Conservation (phyloP, 2,113 vertebrate genomes). For the Sula dactylatra region DNA sequence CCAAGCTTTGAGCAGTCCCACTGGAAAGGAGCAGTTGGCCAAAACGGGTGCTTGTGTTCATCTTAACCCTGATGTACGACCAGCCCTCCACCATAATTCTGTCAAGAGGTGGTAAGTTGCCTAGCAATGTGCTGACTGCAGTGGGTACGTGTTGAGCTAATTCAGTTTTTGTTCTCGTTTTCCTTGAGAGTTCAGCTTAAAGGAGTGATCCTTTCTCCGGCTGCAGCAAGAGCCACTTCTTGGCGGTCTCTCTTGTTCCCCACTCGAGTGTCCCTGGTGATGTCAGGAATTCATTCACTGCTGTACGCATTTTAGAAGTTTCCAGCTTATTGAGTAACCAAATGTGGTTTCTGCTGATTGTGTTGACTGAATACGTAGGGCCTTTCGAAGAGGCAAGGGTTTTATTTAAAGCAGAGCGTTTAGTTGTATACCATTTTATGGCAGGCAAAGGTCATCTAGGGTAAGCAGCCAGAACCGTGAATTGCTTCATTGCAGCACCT, state of each 20-base stretch:
- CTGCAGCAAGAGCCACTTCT: slow-evolving; percentile 32
- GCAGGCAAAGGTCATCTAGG: slow-evolving; percentile 29
- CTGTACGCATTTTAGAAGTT: slow-evolving; percentile 38
- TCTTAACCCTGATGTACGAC: slow-evolving; percentile 63
- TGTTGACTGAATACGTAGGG: slow-evolving; percentile 49
- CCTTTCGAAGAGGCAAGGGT: slow-evolving; percentile 20
- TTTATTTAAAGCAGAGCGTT: slow-evolving; percentile 28
- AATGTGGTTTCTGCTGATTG: slow-evolving; percentile 55
- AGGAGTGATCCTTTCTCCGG: slow-evolving; percentile 16
- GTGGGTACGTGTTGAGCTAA: slow-evolving; percentile 39
- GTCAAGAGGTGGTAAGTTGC: slow-evolving; percentile 60
- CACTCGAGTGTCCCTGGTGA: slow-evolving; percentile 20
- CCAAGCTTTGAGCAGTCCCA: slow-evolving; percentile 21
- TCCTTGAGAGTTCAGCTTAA: slow-evolving; percentile 47
- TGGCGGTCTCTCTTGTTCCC: not conserved
- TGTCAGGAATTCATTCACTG: slow-evolving; percentile 54
- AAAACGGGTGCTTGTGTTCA: slow-evolving; percentile 46
- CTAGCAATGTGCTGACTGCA: slow-evolving; percentile 33
- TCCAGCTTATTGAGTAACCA: slow-evolving; percentile 53
- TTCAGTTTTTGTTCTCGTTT: slow-evolving; percentile 55
- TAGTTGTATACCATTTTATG: slow-evolving; percentile 19
- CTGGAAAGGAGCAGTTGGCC: slow-evolving; percentile 63
- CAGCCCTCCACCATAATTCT: slow-evolving; percentile 52
- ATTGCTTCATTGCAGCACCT: not conserved
- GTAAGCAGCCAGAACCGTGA: slow-evolving; percentile 16